Evolutionary conservation across 2,888 invertebrate species (phyloP).

Genomic region (Tetheella fluctuosa): DNA sequence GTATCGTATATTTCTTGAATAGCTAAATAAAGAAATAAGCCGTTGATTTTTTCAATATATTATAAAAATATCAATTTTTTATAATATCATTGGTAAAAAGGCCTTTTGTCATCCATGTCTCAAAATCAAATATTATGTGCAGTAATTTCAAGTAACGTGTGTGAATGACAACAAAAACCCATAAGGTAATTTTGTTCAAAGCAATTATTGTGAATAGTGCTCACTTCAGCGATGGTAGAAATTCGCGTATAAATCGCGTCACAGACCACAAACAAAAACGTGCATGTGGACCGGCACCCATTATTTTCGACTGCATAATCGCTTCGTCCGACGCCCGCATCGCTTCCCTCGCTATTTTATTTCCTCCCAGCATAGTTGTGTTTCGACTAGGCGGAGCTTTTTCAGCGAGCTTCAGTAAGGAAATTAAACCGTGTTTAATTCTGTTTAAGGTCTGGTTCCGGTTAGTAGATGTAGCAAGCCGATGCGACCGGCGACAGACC

Average conservation of each 20-base stretch:
- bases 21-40: too few relatives aligned
- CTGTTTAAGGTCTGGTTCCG: slow-evolving; percentile 81
- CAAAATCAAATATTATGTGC: too few relatives aligned
- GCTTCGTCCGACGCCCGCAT: slow-evolving; percentile 84
- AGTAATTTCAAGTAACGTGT: too few relatives aligned
- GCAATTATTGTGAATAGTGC: slow-evolving; percentile 83
- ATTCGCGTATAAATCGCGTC: slow-evolving; percentile 84
- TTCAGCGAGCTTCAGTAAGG: slow-evolving; percentile 65
- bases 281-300: slow-evolving; percentile 83
- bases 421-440: slow-evolving; percentile 83
- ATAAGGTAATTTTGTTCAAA: slow-evolving; percentile 76
- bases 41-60: too few relatives aligned
- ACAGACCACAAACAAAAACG: slow-evolving; percentile 84
- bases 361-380: slow-evolving; percentile 80
- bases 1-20: too few relatives aligned
- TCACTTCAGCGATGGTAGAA: slow-evolving; percentile 82
- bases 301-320: slow-evolving; percentile 85
- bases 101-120: too few relatives aligned
- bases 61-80: too few relatives aligned
- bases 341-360: slow-evolving; percentile 83
- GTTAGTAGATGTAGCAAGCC: slow-evolving; percentile 66
- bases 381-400: slow-evolving; percentile 79
- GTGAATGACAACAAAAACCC: slow-evolving; percentile 16
- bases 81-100: too few relatives aligned
- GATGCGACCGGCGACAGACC: slow-evolving; percentile 79